These are phyloP conservation scores for Pygmarrhopalites habei DNA, from an alignment of 1,140 invertebrate genomes.

Conservation along the genomic window DNA sequence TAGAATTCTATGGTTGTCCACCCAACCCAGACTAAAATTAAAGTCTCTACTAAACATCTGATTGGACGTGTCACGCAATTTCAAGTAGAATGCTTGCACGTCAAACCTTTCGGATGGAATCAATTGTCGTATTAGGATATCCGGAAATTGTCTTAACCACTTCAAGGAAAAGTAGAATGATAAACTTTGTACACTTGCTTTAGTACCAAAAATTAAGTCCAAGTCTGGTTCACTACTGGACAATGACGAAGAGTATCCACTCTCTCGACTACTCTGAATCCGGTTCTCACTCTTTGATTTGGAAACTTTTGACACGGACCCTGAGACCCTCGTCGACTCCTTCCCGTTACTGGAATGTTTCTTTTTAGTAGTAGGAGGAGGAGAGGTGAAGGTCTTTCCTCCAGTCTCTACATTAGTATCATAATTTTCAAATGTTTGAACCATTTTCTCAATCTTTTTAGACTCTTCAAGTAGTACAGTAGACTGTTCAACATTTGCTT, in stretches of 20 bases:
- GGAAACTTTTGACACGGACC: not conserved
- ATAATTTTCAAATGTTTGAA: conserved; percentile 24
- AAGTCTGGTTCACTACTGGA: conserved; percentile 22
- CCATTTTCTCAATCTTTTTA: conserved; percentile 19
- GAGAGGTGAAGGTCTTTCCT: not conserved
- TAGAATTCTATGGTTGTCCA: conserved; percentile 20
- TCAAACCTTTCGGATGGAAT: conserved; percentile 38
- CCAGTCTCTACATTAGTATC: not conserved
- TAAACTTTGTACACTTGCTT: conserved; percentile 17
- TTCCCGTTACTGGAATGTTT: not conserved
- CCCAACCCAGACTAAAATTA: conserved; percentile 28
- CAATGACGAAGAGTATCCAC: too few relatives aligned
- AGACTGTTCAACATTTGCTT: not conserved
- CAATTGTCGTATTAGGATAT: conserved; percentile 36
- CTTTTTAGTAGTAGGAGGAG: not conserved
- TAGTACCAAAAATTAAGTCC: conserved; percentile 33
- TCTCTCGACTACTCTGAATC: not conserved
- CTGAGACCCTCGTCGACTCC: not conserved
- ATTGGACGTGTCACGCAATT: conserved; percentile 25
- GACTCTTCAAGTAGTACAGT: conserved; percentile 13
- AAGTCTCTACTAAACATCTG: conserved; percentile 23
- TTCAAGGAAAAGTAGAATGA: conserved; percentile 37
- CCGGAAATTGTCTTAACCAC: conserved; percentile 34
- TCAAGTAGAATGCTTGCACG: conserved; percentile 30
- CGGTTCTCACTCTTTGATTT: conserved; percentile 13